Base-by-base conservation (phyloP, 2,888 invertebrate species). In the Mimumesa dahlbomi region DNA sequence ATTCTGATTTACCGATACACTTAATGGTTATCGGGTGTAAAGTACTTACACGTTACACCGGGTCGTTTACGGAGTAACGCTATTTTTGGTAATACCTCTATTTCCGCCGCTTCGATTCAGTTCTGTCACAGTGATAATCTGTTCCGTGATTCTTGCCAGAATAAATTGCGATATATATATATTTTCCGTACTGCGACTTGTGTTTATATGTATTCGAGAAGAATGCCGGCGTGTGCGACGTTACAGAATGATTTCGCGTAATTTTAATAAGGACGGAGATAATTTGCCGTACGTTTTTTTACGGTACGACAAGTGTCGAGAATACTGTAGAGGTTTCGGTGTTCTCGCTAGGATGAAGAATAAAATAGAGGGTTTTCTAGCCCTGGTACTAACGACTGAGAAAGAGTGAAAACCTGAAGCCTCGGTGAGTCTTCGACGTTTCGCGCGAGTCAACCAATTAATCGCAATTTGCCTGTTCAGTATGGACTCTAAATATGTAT, bases 361-460 rank as follows among this genome's bases (percentile, higher is more conserved):
- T 14, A 40, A 16, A 16, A 40, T 40, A 16, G 18, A 40, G 19
- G 38, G 21, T 65, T 34, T 71, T 45, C 45, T 46, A 57, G 69
- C 70, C 69, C 62, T 62, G 70, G 54, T 68, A 54, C 45, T 72
- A 65, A 75, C 79, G 69, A 73, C 64, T 73, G 79, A 79, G 68
- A 65, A 75, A 75, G 69, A 73, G 61, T 73, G 79, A 79, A 77
- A 77, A 79, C 73, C 79, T 69, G 76, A 73, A 79, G 79, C 62
- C 68, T 72, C 65, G 62, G 54, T 36, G 63, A 67, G 75, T 65
- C 73, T 75, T 79, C 61, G 66, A 75, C 54, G 54, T 75, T 66
- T 75, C 38, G 59, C 57, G 57, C 14, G 53, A 70, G 57, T 59
- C 50, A 25, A 64, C 70, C 58, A 53, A 59, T 34, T 64, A 64